Conservation (phyloP, 2,888 invertebrate genomes). For the Zaprionus obscuricornis region DNA sequence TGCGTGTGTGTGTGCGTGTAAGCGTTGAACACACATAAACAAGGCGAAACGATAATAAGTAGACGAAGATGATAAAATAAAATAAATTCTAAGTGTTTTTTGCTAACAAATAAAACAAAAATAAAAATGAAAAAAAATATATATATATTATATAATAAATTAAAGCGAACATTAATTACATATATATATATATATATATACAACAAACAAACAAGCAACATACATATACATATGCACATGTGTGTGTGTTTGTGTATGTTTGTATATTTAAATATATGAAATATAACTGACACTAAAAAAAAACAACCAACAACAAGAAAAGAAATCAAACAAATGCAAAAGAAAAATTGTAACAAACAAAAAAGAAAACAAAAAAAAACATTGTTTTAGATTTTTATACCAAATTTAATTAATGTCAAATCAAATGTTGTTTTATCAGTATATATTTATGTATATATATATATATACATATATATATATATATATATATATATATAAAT, state of each 20-base stretch:
- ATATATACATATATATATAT: slow-evolving; percentile 38
- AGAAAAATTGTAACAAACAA: slow-evolving; percentile 34
- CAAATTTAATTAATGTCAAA: slow-evolving; percentile 67
- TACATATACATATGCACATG: no score
- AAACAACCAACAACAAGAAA: slow-evolving; percentile 3
- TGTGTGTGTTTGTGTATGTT: no score
- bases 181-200: slow-evolving; percentile 20
- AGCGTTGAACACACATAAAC: slow-evolving; percentile 23
- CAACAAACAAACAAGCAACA: no score
- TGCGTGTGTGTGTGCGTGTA: slow-evolving; percentile 24
- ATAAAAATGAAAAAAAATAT: no score
- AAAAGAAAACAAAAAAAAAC: slow-evolving; percentile 14
- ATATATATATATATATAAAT: slow-evolving; percentile 20
- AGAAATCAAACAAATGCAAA: slow-evolving; percentile 7
- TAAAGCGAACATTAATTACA: slow-evolving; percentile 58
- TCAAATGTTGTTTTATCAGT: slow-evolving; percentile 45
- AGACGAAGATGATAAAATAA: slow-evolving; percentile 37
- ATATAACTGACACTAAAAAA: slow-evolving; percentile 33
- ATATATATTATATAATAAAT: no score
- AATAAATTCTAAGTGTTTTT: slow-evolving; percentile 68
- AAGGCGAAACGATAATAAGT: slow-evolving; percentile 34
- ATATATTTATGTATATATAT: no score
- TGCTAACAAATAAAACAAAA: slow-evolving; percentile 72
- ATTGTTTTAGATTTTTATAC: slow-evolving; percentile 79
- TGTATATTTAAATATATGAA: slow-evolving; percentile 20